Base-by-base conservation (phyloP, 2,113 vertebrate species). In the Ailuropoda melanoleuca region DNA sequence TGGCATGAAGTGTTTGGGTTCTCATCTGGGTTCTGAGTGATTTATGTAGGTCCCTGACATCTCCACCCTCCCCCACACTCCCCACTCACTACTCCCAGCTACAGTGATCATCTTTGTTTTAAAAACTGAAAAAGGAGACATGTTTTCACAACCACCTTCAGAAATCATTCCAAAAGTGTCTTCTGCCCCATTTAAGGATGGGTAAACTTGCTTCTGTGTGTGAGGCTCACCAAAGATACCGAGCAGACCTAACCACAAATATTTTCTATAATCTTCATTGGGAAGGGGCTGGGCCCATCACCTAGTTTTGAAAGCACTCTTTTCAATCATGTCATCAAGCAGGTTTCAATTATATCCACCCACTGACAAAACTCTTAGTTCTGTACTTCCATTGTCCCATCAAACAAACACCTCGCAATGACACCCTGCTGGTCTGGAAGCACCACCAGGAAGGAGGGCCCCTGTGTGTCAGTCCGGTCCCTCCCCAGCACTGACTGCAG, bases 311-410 rank as follows among this genome's bases (percentile, higher is more conserved):
- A 75, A 93, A 66, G 37, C 13, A 37, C 29, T 8, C 14, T 55
- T 46, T 93, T 46, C 72, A 62, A 9, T 85, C 60, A 39, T 2
- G 29, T 68, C 43, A 14, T 10, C n/a, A 37, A 24, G 23, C n/a
- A 19, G 53, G n/a, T 31, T 43, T 48, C 50, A 37, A 48, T 39
- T 18, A n/a, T 37, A 21, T 34, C 11, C 0, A 26, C 10, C 1
- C 11, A n/a, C 5, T 53, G 48, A 53, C 23, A 43, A 31, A 72
- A 60, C 21, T 12, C 12, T 1, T 31, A 31, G 3, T 2, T 17
- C n/a, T 34, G 50, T 8, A 3, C 62, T 9, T 29, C 5, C n/a
- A 29, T 18, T 8, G 26, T 3, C 3, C 7, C 24, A 0, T 6
- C 19, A 43, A 43, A 34, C 18, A 11, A 17, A 58, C 37, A 58